These are phyloP conservation scores for Nyctibius bracteatus DNA, from an alignment of 2,113 vertebrate species.

Conservation along the genomic window DNA sequence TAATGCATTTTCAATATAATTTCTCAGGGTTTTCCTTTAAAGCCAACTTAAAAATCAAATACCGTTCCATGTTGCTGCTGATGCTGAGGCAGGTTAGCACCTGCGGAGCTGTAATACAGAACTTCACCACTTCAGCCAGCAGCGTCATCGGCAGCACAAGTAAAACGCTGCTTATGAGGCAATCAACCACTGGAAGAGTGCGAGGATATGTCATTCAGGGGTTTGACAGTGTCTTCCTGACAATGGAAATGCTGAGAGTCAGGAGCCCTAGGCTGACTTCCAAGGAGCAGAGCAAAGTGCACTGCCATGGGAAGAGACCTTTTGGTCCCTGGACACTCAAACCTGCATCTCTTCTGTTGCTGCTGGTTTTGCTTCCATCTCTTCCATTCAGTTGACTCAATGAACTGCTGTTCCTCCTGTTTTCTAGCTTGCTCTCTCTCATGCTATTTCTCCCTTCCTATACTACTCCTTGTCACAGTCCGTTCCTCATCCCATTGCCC, in stretches of 20 bases:
- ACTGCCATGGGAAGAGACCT: background rate
- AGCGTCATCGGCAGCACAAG: background rate
- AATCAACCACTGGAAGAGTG: background rate
- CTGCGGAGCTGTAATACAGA: constrained; percentile 7
- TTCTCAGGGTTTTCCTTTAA: background rate
- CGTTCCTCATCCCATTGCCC: background rate
- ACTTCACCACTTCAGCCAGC: background rate
- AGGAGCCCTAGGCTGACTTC: background rate
- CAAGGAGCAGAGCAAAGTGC: background rate
- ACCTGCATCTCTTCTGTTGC: background rate
- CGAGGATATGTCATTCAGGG: background rate
- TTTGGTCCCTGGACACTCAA: background rate
- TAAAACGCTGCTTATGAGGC: rapidly evolving
- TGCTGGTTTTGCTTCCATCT: background rate
- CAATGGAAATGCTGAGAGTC: background rate
- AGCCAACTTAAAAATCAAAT: background rate
- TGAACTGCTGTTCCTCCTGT: background rate
- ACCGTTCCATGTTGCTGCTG: background rate
- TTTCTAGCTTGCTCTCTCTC: background rate
- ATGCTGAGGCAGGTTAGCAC: background rate
- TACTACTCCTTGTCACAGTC: background rate
- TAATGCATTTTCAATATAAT: background rate
- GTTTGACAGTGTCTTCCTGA: background rate
- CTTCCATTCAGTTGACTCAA: background rate
- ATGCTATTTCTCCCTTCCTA: background rate